A percentile compares a stretch with the other conserved stretches of the same genome.
These are phyloP conservation scores for Ispidina picta DNA, from an alignment of 2,797 vertebrate species.

Conservation along the genomic window DNA sequence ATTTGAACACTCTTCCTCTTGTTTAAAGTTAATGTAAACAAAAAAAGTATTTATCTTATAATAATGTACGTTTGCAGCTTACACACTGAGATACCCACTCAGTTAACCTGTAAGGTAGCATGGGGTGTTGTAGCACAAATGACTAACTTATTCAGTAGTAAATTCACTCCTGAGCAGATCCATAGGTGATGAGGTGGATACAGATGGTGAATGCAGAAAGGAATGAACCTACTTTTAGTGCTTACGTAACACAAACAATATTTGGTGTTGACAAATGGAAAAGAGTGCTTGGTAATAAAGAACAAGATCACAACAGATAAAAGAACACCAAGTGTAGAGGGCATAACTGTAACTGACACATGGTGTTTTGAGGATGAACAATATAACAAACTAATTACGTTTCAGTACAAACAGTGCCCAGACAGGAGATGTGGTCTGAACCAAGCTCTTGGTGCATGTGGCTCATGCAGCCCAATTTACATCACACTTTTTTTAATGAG, in stretches of 20 bases:
- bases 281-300: not conserved
- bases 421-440: not conserved
- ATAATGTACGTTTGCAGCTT: not conserved
- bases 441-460: not conserved
- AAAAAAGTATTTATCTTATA: not conserved
- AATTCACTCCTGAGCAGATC: not conserved
- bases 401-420: conserved; percentile 44
- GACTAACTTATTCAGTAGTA: not conserved
- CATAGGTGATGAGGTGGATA: not conserved
- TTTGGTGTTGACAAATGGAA: conserved; percentile 30
- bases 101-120: not conserved
- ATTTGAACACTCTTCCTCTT: not conserved
- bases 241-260: not conserved
- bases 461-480: not conserved
- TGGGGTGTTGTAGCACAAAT: not conserved
- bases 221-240: not conserved
- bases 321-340: conserved; percentile 8
- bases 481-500: not conserved
- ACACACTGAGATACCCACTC: not conserved
- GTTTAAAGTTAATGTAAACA: no score
- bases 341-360: not conserved
- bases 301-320: conserved; percentile 31
- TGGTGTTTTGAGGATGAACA: not conserved
- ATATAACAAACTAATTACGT: conserved; percentile 42
- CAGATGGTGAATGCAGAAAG: not conserved